phyloP scores from a whole-genome alignment of 2,797 vertebrate genomes.

The Harpagifer antarcticus region DNA sequence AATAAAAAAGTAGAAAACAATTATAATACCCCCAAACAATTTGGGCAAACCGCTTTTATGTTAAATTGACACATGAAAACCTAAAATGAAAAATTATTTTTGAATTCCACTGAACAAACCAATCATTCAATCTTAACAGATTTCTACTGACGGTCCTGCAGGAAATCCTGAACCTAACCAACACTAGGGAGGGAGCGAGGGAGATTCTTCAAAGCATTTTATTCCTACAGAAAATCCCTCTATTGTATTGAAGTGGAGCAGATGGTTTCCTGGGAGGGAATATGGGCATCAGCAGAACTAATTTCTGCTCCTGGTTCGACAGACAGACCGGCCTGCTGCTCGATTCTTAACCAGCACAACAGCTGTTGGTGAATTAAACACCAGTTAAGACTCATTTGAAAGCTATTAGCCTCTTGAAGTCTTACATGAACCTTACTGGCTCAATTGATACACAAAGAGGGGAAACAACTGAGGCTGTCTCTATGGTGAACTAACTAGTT shows the following conservation, averaged over 20 bases:
- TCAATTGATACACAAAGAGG: conserved; percentile 50
- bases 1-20: no score
- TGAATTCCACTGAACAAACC: no score
- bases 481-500: conserved; percentile 46
- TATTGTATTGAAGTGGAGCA: conserved; percentile 97
- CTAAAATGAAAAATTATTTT: no score
- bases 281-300: conserved; percentile 96
- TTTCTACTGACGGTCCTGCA: conserved; percentile 57
- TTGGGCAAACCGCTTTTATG: no score
- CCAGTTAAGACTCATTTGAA: conserved; percentile 88
- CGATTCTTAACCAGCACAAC: conserved; percentile 95
- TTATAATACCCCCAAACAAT: no score
- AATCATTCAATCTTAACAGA: neutral
- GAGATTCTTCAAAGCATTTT: conserved; percentile 86
- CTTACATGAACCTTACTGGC: conserved; percentile 79
- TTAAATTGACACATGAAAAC: no score
- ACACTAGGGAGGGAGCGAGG: conserved; percentile 69
- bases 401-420: conserved; percentile 90
- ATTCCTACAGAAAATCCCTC: conserved; percentile 93
- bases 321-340: conserved; percentile 92
- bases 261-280: conserved; percentile 96
- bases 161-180: conserved; percentile 69
- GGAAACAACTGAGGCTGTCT: conserved; percentile 29
- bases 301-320: conserved; percentile 87
- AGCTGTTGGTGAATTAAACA: conserved; percentile 95